Evolutionary conservation across 2,113 vertebrate species (phyloP).

Genomic region (Spea multiplicata): DNA sequence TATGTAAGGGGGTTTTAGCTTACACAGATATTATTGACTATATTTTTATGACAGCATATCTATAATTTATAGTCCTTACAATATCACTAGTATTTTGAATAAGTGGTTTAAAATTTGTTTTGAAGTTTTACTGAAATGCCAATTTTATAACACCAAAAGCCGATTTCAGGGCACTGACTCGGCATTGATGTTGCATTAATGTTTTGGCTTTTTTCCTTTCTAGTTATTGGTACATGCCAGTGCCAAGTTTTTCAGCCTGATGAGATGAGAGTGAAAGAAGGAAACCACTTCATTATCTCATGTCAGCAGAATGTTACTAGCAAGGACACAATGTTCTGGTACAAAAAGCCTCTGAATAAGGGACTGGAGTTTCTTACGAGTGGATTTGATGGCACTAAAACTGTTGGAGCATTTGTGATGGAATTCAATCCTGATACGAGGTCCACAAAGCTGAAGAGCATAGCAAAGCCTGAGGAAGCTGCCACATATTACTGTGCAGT

Average conservation of each 20-base stretch:
- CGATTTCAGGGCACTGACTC: too few species aligned
- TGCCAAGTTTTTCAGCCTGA: conserved; percentile 17
- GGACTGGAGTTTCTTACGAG: background rate
- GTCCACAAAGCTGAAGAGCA: background rate
- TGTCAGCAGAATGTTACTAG: conserved; percentile 12
- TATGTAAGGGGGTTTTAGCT: too few species aligned
- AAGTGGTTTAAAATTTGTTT: too few species aligned
- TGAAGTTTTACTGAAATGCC: too few species aligned
- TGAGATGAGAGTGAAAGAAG: conserved; percentile 10
- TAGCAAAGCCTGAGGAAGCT: background rate
- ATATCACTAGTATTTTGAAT: too few species aligned
- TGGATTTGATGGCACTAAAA: background rate
- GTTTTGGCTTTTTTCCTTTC: too few species aligned
- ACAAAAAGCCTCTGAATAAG: conserved; percentile 1
- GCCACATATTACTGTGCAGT: conserved; percentile 31
- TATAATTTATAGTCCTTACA: too few species aligned
- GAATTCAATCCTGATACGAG: background rate
- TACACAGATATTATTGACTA: too few species aligned
- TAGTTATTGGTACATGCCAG: background rate
- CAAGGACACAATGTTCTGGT: conserved; percentile 39
- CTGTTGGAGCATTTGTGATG: conserved; percentile 16
- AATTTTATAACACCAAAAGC: too few species aligned
- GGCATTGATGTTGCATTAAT: too few species aligned
- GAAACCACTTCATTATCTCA: conserved; percentile 3
- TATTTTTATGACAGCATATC: too few species aligned